A percentile compares a stretch with the other conserved stretches of the same genome.
Conservation (phyloP, 2,888 invertebrate genomes). For the Sericinus montela region DNA sequence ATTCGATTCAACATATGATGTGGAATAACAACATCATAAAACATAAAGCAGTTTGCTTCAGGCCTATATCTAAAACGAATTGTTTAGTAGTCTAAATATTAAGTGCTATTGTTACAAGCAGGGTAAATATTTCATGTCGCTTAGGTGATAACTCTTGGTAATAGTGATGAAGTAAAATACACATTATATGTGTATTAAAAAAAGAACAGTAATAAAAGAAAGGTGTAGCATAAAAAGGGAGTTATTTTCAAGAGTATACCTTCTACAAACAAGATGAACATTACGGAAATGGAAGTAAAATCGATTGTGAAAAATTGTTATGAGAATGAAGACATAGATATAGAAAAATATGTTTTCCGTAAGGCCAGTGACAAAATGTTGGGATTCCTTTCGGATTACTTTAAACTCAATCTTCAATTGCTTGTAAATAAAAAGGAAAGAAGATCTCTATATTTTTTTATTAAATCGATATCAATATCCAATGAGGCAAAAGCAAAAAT, state of each 20-base stretch:
- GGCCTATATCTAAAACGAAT: too few relatives aligned
- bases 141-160: too few relatives aligned
- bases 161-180: too few relatives aligned
- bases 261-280: slow-evolving; percentile 2
- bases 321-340: slow-evolving; percentile 26
- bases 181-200: too few relatives aligned
- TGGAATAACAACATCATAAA: too few relatives aligned
- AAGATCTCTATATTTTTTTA: slow-evolving; percentile 46
- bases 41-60: too few relatives aligned
- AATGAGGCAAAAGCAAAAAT: slow-evolving; percentile 61
- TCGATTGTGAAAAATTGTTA: slow-evolving; percentile 39
- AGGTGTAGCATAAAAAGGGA: neutral
- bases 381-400: slow-evolving; percentile 66
- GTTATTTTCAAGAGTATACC: too few relatives aligned
- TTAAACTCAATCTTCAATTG: slow-evolving; percentile 49
- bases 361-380: slow-evolving; percentile 65
- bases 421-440: slow-evolving; percentile 27
- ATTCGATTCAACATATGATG: too few relatives aligned
- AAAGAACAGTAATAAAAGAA: too few relatives aligned
- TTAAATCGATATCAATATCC: slow-evolving; percentile 53
- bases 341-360: slow-evolving; percentile 38
- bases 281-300: slow-evolving; percentile 46
- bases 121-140: too few relatives aligned
- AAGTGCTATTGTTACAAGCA: too few relatives aligned
- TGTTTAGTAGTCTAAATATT: too few relatives aligned